Evolutionary conservation across 2,888 invertebrate genomes (phyloP), one percentile per base, ranked within the genome.

Genomic region (Trachelus tabidus): DNA sequence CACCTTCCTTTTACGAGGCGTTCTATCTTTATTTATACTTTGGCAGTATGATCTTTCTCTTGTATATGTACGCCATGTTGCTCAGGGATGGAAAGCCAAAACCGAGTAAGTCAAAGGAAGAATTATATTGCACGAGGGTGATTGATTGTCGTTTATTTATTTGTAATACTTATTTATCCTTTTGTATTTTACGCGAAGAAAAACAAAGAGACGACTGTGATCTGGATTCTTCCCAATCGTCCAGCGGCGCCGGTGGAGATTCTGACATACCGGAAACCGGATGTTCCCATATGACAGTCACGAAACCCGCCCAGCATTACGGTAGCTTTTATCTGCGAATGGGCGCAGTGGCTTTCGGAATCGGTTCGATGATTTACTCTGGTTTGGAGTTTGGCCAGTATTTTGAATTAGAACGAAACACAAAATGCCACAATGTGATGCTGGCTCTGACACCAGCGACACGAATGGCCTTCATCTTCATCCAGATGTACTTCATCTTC

Each of bases 401-500:
- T 91, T 98, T 98, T 92, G 98, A 99, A 92, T 92, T 97, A 84
- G 96, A 98, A 90, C 94, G 96, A 79, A 96, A 98, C 91, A 96
- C 97, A 33, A 97, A 97, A 90, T 98, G 98, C 89, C 97, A 97
- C 92, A 97, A 98, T 91, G 96, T 98, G 71, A 94, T 98, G 87
- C 93, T 97, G 79, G 98, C 98, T 0, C 92, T 98, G 76, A 97
- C 98, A 4, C 98, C 98, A 0, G 96, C 98, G 11, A 96, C 98
- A 0, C 94, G 98, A 84, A 97, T 98, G 96, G 96, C 97, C 77
- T 98, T 99, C 93, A 98, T 98, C 88, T 98, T 99, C 92, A 96
- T 98, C 88, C 98, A 99, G 92, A 97, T 99, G 95, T 99, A 99
- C 92, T 99, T 99, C 92, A 98, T 99, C 92, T 99, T 99, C 93